A percentile compares a stretch with the other conserved stretches of the same genome.
Evolutionary conservation across 1,140 invertebrate genomes (phyloP).

Genomic region (Diorhabda sublineata): DNA sequence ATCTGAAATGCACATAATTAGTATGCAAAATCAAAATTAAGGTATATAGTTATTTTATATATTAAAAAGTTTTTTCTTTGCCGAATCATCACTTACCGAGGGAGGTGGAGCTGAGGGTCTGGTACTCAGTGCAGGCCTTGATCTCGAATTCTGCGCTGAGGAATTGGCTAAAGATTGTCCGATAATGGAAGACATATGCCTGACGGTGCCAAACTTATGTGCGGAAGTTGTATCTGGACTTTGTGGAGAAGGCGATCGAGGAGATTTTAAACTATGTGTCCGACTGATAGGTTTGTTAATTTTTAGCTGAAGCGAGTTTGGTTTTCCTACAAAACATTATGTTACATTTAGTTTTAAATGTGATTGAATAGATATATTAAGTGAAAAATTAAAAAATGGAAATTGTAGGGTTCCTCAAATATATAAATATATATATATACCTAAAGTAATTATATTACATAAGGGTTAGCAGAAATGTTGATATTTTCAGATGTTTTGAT

Average conservation of each 20-base stretch:
- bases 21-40: background rate
- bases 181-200: conserved; percentile 37
- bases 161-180: conserved; percentile 31
- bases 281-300: conserved; percentile 51
- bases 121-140: conserved; percentile 26
- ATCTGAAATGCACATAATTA: conserved; percentile 2
- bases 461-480: no score
- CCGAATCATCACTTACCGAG: conserved; percentile 17
- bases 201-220: conserved; percentile 39
- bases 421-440: no score
- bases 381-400: no score
- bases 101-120: conserved; percentile 38
- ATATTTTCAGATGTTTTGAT: no score
- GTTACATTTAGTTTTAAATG: background rate
- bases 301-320: conserved; percentile 47
- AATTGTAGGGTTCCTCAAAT: no score
- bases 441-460: no score
- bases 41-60: background rate
- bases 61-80: background rate
- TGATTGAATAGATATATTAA: background rate
- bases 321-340: conserved; percentile 32
- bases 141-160: conserved; percentile 12
- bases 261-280: conserved; percentile 54
- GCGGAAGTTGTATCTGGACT: conserved; percentile 29
- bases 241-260: conserved; percentile 46